Percentiles rank a stretch among this genome's conserved stretches.
Evolutionary conservation across 1,140 invertebrate species (phyloP).

Genomic region (Onthophagus taurus): DNA sequence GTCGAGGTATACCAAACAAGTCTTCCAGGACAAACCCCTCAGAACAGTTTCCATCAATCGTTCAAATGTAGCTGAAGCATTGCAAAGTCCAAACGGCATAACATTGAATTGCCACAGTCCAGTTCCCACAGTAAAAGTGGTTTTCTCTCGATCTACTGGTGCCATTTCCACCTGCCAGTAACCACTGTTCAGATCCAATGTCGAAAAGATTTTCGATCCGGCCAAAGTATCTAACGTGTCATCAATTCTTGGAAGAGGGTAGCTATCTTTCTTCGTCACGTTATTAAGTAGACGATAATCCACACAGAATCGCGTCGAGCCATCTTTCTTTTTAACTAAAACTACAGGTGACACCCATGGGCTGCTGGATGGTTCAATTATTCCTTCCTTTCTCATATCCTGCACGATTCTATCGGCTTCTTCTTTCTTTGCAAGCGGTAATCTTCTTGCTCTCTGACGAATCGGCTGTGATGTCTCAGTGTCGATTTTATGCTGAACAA

Average conservation of each 20-base stretch:
- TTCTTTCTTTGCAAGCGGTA: neutral
- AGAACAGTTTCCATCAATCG: slow-evolving; percentile 21
- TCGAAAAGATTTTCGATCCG: slow-evolving; percentile 32
- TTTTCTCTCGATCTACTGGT: slow-evolving; percentile 21
- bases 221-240: slow-evolving; percentile 32
- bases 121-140: slow-evolving; percentile 21
- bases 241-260: slow-evolving; percentile 41
- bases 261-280: too few relatives aligned
- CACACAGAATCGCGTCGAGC: slow-evolving; percentile 36
- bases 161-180: slow-evolving; percentile 17
- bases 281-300: slow-evolving; percentile 33
- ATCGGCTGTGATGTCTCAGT: neutral
- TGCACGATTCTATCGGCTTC: neutral
- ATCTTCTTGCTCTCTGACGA: neutral
- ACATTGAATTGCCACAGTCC: slow-evolving; percentile 28
- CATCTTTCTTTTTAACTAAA: slow-evolving; percentile 31
- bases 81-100: slow-evolving; percentile 37
- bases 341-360: slow-evolving; percentile 35
- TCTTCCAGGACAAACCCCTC: slow-evolving; percentile 11
- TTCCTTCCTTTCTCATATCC: neutral
- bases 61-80: slow-evolving; percentile 25
- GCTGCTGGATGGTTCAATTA: slow-evolving; percentile 1
- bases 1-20: slow-evolving; percentile 22
- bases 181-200: slow-evolving; percentile 38
- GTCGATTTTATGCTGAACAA: neutral